Evolutionary conservation across 2,888 invertebrate species (phyloP).

Genomic region (Oligia fasciuncula): DNA sequence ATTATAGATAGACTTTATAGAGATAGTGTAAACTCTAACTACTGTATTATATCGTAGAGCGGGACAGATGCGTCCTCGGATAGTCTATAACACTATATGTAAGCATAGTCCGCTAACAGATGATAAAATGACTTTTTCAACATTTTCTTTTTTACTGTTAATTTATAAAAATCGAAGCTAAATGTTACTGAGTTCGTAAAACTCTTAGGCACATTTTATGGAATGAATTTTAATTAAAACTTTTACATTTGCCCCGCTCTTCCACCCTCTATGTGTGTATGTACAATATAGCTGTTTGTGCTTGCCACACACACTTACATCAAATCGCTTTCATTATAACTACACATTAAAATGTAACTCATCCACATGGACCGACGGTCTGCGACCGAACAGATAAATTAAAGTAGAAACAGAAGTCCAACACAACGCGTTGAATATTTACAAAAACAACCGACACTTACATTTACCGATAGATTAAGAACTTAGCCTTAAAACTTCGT

Average conservation of each 20-base stretch:
- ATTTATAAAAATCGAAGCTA: conserved; percentile 77
- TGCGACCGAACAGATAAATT: conserved; percentile 51
- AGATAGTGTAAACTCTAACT: conserved; percentile 80
- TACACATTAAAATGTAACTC: conserved; percentile 64
- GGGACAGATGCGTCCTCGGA: conserved; percentile 78
- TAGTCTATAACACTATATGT: conserved; percentile 60
- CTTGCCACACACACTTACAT: conserved; percentile 70
- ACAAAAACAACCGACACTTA: conserved; percentile 75
- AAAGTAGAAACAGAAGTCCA: conserved; percentile 43
- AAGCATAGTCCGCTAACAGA: conserved; percentile 63
- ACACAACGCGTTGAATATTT: conserved; percentile 72
- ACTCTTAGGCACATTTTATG: conserved; percentile 87
- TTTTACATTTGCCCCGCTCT: conserved; percentile 82
- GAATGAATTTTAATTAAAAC: conserved; percentile 75
- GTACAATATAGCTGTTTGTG: conserved; percentile 78
- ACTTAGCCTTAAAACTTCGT: conserved; percentile 75
- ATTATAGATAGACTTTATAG: conserved; percentile 68
- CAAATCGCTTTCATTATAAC: conserved; percentile 64
- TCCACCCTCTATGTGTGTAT: conserved; percentile 73
- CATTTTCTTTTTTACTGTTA: conserved; percentile 52
- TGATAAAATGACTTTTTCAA: conserved; percentile 52
- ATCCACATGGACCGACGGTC: conserved; percentile 57
- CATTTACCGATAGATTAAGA: conserved; percentile 67
- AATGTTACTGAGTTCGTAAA: conserved; percentile 78
- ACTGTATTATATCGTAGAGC: conserved; percentile 76